phyloP scores from a whole-genome alignment of 2,113 vertebrate genomes.

The Lampris megalopsis region DNA sequence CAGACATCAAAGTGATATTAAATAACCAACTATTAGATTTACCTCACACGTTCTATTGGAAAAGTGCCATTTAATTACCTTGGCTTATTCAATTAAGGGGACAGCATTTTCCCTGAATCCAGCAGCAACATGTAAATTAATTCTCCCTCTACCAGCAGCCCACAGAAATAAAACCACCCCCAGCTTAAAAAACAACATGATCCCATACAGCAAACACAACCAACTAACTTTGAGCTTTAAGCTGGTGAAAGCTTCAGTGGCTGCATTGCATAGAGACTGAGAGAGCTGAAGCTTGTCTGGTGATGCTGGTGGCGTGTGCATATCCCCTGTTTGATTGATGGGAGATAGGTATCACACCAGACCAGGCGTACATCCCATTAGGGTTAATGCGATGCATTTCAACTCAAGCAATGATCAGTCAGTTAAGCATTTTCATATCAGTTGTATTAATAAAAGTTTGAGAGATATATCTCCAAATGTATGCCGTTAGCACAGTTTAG shows the following conservation, averaged over 20 bases:
- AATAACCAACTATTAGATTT: conserved; percentile 99
- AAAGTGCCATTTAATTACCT: conserved; percentile 99
- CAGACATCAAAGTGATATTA: conserved; percentile 99
- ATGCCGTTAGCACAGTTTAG: conserved; percentile 67
- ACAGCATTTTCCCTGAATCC: conserved; percentile 90
- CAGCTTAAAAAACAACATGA: conserved; percentile 68
- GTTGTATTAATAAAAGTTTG: conserved; percentile 59
- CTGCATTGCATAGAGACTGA: conserved; percentile 10
- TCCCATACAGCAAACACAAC: conserved; percentile 55
- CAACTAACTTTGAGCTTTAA: conserved; percentile 48
- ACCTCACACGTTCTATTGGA: conserved; percentile 99
- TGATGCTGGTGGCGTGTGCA: conserved; percentile 26
- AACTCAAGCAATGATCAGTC: conserved; percentile 62
- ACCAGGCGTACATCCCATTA: conserved; percentile 64
- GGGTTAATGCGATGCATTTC: conserved; percentile 66
- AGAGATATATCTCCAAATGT: conserved; percentile 64
- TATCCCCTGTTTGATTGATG: conserved; percentile 57
- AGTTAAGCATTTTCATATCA: conserved; percentile 60
- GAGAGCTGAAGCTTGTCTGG: conserved; percentile 25
- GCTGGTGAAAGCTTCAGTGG: conserved; percentile 45
- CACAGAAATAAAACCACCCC: conserved; percentile 74
- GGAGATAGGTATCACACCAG: conserved; percentile 60
- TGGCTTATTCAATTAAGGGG: conserved; percentile 99
- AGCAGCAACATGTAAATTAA: conserved; percentile 94
- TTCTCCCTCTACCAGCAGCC: conserved; percentile 79